Evolutionary conservation across 2,113 vertebrate genomes (phyloP).

Genomic region (Aplodontia rufa): DNA sequence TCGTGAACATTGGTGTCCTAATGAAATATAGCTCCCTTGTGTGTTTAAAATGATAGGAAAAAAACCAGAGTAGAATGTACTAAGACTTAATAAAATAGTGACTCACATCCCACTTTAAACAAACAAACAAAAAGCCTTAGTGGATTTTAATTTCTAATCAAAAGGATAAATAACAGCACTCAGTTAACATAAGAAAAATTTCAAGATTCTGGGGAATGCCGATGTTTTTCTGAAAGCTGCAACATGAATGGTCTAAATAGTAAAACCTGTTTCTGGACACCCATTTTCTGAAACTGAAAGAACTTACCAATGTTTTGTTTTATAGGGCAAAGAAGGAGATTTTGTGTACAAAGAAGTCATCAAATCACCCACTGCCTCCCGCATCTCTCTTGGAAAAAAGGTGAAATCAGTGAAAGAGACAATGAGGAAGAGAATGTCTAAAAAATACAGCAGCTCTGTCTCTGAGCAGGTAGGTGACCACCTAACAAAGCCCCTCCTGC

Average conservation of each 20-base stretch:
- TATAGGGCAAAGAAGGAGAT: slow-evolving; percentile 93
- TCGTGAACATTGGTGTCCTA: neutral
- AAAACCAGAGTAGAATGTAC: neutral
- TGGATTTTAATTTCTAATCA: slow-evolving; percentile 29
- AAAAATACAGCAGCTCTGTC: slow-evolving; percentile 96
- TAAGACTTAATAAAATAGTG: slow-evolving; percentile 46
- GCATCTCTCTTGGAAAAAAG: slow-evolving; percentile 98
- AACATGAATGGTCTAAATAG: neutral
- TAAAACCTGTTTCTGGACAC: neutral
- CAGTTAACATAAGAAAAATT: neutral
- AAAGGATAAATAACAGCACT: slow-evolving; percentile 8
- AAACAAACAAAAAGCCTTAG: slow-evolving; percentile 9
- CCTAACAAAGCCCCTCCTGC: rapidly evolving
- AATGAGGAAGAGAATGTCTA: slow-evolving; percentile 99
- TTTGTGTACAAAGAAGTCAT: slow-evolving; percentile 95
- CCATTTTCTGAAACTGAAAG: neutral
- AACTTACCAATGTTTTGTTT: slow-evolving; percentile 62
- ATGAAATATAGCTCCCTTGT: neutral
- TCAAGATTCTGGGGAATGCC: neutral
- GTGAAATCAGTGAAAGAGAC: slow-evolving; percentile 99
- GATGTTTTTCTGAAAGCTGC: neutral
- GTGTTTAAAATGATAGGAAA: neutral
- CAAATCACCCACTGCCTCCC: slow-evolving; percentile 95
- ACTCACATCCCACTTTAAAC: neutral
- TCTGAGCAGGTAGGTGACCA: slow-evolving; percentile 91